Evolutionary conservation across 2,797 vertebrate species (phyloP), one percentile per base, ranked within the genome.

Genomic region (Rhinatrema bivittatum): DNA sequence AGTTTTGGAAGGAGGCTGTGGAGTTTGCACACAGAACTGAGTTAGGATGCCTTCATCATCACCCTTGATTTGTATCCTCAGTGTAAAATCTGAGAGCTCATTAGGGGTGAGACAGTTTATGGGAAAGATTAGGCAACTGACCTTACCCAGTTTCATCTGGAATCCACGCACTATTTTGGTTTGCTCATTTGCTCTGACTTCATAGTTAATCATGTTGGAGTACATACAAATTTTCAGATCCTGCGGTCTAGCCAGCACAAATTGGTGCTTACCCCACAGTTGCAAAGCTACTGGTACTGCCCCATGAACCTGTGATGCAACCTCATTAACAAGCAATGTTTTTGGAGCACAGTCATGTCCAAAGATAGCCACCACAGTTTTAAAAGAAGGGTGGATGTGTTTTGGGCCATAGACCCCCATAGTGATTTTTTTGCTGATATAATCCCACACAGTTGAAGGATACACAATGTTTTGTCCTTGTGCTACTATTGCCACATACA

Each of bases 221-320:
- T 94, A 98, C 75, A 99, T 70, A 20, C 89, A 91, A 34, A 98
- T 68, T 38, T 74, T 82, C 24, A 99, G 84, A 56, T 99, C 96
- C 63, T 98, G 94, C 29, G 91, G 93, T 34, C 63, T 81, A 5
- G 72, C 53, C 32, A 98, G 50, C 13, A 82, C 4, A 36, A 98
- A 98, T 56, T 93, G 91, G 60, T 99, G 93, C 59, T 90, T 95
- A 1, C 96, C 96, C 96, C 96, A 99, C 10, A 99, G 83, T 64
- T 97, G 95, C 3, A 99, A 80, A 1, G 92, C 87, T 3, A 94
- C 91, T 0, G 93, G 87, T 1, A 91, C 90, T 0, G 73, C 40
- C 4, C 76, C 47, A n/a, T 80, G 73, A 5, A 70, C 72, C 50
- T 88, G 89, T 5, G 84, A 79, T 0, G 82, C 84, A 20, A 87